Conservation (phyloP, 2,888 invertebrate genomes). For the Drosophila quinaria region DNA sequence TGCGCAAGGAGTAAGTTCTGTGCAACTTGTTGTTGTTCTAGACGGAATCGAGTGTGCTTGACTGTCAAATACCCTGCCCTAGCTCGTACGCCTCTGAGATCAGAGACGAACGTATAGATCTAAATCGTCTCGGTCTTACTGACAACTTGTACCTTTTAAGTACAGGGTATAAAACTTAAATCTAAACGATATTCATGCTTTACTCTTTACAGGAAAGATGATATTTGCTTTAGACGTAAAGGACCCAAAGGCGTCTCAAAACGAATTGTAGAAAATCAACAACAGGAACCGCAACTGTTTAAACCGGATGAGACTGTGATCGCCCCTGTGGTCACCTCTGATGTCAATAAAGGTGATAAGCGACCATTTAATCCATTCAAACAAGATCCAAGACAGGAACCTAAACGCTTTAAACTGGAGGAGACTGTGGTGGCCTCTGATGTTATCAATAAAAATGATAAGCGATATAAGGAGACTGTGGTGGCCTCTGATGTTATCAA, state of each 20-base stretch:
- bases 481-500: not conserved
- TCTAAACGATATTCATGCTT: not conserved
- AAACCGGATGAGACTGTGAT: not conserved
- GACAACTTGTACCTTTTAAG: too few species aligned
- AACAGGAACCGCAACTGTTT: slow-evolving; percentile 17
- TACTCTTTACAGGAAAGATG: slow-evolving; percentile 74
- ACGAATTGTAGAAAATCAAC: not conserved
- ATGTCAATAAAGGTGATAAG: slow-evolving; percentile 13
- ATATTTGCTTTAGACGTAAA: slow-evolving; percentile 82
- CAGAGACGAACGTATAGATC: too few species aligned
- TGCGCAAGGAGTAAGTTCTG: slow-evolving; percentile 82
- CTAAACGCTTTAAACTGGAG: slow-evolving; percentile 21
- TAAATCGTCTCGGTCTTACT: too few species aligned
- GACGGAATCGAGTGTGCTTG: too few species aligned
- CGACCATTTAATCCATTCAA: not conserved
- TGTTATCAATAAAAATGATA: slow-evolving; percentile 7
- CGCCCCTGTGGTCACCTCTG: not conserved
- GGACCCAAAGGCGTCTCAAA: slow-evolving; percentile 5
- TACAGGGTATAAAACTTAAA: not conserved
- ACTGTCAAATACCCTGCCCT: too few species aligned
- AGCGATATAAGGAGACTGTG: not conserved
- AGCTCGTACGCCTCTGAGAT: too few species aligned
- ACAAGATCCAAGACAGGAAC: not conserved
- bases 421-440: not conserved
- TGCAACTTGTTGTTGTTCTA: not conserved